Conservation (phyloP, 1,140 invertebrate genomes). For the Scaptomyza montana region DNA sequence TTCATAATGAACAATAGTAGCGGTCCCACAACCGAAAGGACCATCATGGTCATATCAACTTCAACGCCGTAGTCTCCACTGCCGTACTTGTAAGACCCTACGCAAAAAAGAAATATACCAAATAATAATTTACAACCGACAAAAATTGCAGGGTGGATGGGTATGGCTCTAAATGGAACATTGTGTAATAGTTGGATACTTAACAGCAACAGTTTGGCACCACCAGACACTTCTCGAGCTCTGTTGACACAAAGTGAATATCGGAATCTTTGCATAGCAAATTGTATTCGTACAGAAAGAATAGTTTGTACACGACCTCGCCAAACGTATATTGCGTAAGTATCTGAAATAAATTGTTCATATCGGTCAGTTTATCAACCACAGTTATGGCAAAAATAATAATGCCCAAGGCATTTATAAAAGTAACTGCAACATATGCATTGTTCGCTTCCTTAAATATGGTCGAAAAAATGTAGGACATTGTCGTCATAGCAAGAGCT, state of each 20-base stretch:
- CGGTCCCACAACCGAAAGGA: accelerated
- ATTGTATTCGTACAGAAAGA: conserved; percentile 26
- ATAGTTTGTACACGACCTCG: conserved; percentile 38
- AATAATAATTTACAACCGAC: too few relatives aligned
- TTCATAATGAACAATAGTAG: background rate
- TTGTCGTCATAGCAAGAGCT: conserved; percentile 14
- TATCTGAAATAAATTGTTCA: background rate
- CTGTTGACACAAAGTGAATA: conserved; percentile 45
- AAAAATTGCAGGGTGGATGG: too few relatives aligned
- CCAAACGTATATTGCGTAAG: conserved; percentile 34
- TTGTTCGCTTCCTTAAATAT: conserved; percentile 6
- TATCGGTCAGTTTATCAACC: accelerated
- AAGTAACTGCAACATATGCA: conserved; percentile 17
- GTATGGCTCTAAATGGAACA: too few relatives aligned
- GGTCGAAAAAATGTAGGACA: conserved; percentile 30
- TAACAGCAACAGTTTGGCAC: conserved; percentile 63
- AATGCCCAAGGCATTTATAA: conserved; percentile 29
- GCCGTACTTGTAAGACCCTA: conserved; percentile 18
- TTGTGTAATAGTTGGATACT: conserved; percentile 5
- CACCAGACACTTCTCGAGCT: conserved; percentile 28
- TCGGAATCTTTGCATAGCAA: conserved; percentile 34
- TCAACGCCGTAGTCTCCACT: background rate
- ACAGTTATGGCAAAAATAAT: conserved; percentile 21
- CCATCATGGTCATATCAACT: background rate
- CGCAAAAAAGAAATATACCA: too few relatives aligned